These are phyloP conservation scores for Steinernema hermaphroditum DNA, from an alignment of 2,888 invertebrate species.

Conservation along the genomic window DNA sequence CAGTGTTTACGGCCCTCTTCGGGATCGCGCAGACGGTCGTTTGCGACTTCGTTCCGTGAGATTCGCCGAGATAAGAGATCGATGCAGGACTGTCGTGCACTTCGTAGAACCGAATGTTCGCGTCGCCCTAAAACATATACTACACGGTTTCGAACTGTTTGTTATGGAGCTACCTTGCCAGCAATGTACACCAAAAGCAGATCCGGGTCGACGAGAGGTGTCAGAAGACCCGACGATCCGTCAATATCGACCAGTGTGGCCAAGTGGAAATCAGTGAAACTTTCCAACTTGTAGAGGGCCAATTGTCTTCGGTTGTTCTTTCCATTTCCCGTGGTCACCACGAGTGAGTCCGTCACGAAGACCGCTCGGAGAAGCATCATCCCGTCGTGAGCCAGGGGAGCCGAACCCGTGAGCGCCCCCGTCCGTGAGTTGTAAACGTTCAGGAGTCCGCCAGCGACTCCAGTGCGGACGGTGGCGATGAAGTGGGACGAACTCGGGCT, in stretches of 20 bases:
- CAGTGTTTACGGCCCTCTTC: constrained; percentile 91
- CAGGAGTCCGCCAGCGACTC: constrained; percentile 13
- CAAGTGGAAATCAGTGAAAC: constrained; percentile 35
- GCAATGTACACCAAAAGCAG: constrained; percentile 90
- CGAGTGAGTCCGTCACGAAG: constrained; percentile 63
- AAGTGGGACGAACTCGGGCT: constrained; percentile 3
- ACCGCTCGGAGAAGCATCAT: constrained; percentile 36
- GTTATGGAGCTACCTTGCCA: constrained; percentile 75
- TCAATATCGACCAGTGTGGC: constrained; percentile 66
- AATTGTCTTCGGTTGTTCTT: constrained; percentile 67
- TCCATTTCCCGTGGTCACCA: constrained; percentile 69
- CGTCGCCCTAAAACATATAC: constrained; percentile 77
- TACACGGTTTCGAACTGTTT: background rate
- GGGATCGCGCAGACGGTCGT: constrained; percentile 89
- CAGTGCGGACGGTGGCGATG: constrained; percentile 9
- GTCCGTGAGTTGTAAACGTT: constrained; percentile 15
- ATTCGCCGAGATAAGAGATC: constrained; percentile 94
- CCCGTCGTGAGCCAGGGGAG: constrained; percentile 73
- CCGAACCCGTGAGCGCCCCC: background rate
- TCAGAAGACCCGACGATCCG: constrained; percentile 88
- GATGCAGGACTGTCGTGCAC: constrained; percentile 90
- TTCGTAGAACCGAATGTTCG: constrained; percentile 91
- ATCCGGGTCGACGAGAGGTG: constrained; percentile 93
- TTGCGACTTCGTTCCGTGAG: constrained; percentile 95
- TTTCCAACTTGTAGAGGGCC: constrained; percentile 69